These are phyloP conservation scores for Drosophila eohydei DNA, from an alignment of 2,888 invertebrate genomes.

Conservation along the genomic window DNA sequence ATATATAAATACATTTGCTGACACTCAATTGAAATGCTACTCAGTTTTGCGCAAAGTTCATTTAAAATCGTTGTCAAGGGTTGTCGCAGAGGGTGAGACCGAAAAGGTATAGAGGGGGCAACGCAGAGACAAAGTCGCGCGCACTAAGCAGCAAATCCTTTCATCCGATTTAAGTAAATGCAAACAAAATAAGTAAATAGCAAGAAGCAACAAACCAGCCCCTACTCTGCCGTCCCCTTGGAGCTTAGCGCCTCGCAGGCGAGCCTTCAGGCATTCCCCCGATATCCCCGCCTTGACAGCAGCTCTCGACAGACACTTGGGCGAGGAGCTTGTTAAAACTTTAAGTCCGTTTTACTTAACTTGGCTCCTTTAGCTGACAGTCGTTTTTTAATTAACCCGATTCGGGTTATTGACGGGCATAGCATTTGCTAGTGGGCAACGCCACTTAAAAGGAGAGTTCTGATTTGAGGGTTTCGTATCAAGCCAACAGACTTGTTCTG, in stretches of 20 bases:
- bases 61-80: slow-evolving; percentile 46
- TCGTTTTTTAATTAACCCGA: slow-evolving; percentile 31
- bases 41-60: slow-evolving; percentile 61
- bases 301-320: slow-evolving; percentile 61
- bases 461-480: neutral
- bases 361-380: slow-evolving; percentile 76
- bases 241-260: slow-evolving; percentile 54
- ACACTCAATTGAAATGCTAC: slow-evolving; percentile 62
- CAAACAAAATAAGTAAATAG: slow-evolving; percentile 80
- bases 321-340: slow-evolving; percentile 77
- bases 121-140: slow-evolving; percentile 68
- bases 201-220: slow-evolving; percentile 71
- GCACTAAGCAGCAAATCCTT: slow-evolving; percentile 80
- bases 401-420: slow-evolving; percentile 38
- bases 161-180: slow-evolving; percentile 80
- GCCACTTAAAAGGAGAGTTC: neutral
- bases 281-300: slow-evolving; percentile 13
- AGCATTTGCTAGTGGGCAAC: neutral
- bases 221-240: neutral
- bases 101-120: neutral
- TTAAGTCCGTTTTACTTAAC: slow-evolving; percentile 80
- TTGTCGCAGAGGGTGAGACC: neutral
- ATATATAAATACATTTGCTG: slow-evolving; percentile 34
- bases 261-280: slow-evolving; percentile 17
- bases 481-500: neutral